These are phyloP conservation scores for Macrotis lagotis DNA, from an alignment of 2,113 vertebrate genomes.

Conservation along the genomic window DNA sequence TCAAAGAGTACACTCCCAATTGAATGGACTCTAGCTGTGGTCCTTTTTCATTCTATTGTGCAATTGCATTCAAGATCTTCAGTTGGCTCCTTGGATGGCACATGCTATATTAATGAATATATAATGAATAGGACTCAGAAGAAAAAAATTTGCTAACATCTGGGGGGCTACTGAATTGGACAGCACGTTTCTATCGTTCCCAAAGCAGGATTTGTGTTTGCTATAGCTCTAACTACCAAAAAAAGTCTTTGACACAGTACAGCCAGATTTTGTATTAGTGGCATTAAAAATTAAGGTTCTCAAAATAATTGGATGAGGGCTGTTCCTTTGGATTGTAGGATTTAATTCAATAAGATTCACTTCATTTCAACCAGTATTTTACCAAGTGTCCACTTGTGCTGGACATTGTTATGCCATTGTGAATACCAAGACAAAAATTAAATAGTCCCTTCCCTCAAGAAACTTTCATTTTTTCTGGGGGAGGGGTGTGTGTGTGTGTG, in stretches of 20 bases:
- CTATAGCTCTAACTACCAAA: constrained; percentile 7
- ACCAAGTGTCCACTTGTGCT: neutral
- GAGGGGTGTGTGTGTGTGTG: neutral
- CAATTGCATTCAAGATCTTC: constrained; percentile 43
- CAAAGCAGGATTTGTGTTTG: constrained; percentile 38
- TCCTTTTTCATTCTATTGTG: neutral
- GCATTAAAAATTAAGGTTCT: neutral
- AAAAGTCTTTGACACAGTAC: constrained; percentile 25
- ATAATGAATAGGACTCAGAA: constrained; percentile 40
- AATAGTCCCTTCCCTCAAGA: neutral
- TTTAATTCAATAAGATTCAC: neutral
- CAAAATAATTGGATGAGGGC: constrained; percentile 23
- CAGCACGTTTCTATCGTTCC: neutral
- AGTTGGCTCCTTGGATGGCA: neutral
- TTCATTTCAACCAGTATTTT: neutral
- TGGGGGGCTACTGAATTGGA: constrained; percentile 40
- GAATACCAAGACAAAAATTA: neutral
- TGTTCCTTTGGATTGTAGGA: neutral
- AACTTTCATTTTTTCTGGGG: neutral
- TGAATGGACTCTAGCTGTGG: neutral
- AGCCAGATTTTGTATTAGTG: neutral
- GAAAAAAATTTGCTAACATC: neutral
- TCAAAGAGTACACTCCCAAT: neutral
- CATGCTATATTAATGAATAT: neutral
- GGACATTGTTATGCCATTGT: neutral